Percentiles rank a stretch among this genome's conserved stretches.
These are phyloP conservation scores for Macropodus opercularis DNA, from an alignment of 2,797 vertebrate species.

Conservation along the genomic window DNA sequence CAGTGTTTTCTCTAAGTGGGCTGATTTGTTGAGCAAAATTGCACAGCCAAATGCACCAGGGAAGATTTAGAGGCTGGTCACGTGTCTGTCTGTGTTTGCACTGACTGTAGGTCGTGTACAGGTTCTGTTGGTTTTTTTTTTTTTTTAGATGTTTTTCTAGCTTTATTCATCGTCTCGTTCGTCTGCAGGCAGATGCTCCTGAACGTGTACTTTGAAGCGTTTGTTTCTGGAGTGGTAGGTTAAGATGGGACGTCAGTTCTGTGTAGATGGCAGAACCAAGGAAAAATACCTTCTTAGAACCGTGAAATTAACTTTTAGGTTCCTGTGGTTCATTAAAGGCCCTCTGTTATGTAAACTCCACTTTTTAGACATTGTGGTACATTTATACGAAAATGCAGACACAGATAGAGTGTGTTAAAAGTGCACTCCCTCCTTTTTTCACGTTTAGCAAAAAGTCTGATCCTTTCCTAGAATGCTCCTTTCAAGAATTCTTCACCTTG, in stretches of 20 bases:
- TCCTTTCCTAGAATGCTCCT: too few relatives aligned
- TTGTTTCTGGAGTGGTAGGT: background rate
- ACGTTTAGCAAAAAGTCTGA: too few relatives aligned
- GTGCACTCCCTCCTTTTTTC: too few relatives aligned
- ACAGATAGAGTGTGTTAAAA: too few relatives aligned
- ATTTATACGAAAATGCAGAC: too few relatives aligned
- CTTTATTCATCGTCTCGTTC: background rate
- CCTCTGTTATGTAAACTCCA: too few relatives aligned
- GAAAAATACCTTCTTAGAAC: background rate
- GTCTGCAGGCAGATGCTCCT: background rate
- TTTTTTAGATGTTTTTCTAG: constrained; percentile 4
- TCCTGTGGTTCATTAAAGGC: background rate
- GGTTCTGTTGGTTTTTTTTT: background rate
- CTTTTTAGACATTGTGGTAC: too few relatives aligned
- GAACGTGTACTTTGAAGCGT: background rate
- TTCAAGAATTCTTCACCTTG: too few relatives aligned
- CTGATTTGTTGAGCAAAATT: constrained; percentile 63
- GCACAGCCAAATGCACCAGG: constrained; percentile 49
- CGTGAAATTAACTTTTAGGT: too few relatives aligned
- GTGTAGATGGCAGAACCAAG: background rate
- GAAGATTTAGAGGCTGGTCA: constrained; percentile 41
- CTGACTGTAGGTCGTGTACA: background rate
- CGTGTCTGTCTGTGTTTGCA: constrained; percentile 33
- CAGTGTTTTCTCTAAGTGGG: constrained; percentile 51
- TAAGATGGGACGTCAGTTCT: background rate